These are phyloP conservation scores for Orthosia cruda DNA, from an alignment of 2,888 invertebrate species.

Conservation along the genomic window DNA sequence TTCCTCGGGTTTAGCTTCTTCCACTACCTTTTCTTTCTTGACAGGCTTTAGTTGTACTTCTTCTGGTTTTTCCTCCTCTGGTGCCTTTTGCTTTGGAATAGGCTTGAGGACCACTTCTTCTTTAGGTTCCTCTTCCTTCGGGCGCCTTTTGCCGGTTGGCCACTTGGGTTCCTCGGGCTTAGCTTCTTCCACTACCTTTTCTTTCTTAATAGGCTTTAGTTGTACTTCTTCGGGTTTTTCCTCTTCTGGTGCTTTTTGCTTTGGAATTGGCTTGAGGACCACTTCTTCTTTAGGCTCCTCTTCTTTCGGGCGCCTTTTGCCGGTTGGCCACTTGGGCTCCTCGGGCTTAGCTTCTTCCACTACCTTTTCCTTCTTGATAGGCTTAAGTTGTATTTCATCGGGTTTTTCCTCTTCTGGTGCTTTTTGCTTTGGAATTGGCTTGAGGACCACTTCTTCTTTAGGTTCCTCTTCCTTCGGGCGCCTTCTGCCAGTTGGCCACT, in stretches of 20 bases:
- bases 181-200: constrained; percentile 30
- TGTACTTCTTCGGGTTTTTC: constrained; percentile 26
- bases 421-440: constrained; percentile 30
- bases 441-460: constrained; percentile 28
- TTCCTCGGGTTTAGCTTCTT: constrained; percentile 19
- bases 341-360: constrained; percentile 30
- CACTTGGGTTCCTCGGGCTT: constrained; percentile 25
- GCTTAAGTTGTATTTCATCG: constrained; percentile 16
- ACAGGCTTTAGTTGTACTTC: constrained; percentile 8
- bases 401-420: constrained; percentile 22
- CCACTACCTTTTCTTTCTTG: constrained; percentile 7
- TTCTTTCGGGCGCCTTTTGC: constrained; percentile 17
- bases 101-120: constrained; percentile 19
- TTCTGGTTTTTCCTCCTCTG: constrained; percentile 1
- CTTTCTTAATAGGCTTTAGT: constrained; percentile 22
- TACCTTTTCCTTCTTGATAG: constrained; percentile 19
- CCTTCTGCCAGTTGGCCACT: constrained; percentile 24
- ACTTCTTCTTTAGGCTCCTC: constrained; percentile 33
- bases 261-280: constrained; percentile 15
- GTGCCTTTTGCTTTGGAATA: constrained; percentile 12
- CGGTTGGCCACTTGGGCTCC: constrained; percentile 22
- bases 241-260: constrained; percentile 15
- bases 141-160: constrained; percentile 12
- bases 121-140: constrained; percentile 14
- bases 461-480: constrained; percentile 17